phyloP scores from a whole-genome alignment of 2,797 vertebrate genomes.

The Melanotaenia pygmaea region DNA sequence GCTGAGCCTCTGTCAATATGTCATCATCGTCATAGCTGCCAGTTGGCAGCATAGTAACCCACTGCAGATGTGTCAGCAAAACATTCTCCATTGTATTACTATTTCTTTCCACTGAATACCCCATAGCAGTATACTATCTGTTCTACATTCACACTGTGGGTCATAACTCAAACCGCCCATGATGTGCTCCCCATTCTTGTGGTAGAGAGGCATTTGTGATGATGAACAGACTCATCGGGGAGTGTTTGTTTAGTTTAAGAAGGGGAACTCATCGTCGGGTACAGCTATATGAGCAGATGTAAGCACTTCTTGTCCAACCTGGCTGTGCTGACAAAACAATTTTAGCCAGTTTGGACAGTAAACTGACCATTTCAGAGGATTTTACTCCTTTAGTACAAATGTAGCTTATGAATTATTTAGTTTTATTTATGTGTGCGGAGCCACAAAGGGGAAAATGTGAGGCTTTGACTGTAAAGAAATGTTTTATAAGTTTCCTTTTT shows the following conservation, averaged over 20 bases:
- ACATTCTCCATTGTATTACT: slow-evolving; percentile 59
- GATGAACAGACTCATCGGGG: slow-evolving; percentile 56
- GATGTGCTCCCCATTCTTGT: slow-evolving; percentile 51
- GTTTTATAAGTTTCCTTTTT: slow-evolving; percentile 27
- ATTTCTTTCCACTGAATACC: slow-evolving; percentile 55
- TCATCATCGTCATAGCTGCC: slow-evolving; percentile 77
- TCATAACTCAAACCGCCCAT: slow-evolving; percentile 55
- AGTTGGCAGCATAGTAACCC: slow-evolving; percentile 69
- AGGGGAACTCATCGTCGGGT: slow-evolving; percentile 19
- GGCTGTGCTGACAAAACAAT: slow-evolving; percentile 67
- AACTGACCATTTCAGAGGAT: slow-evolving; percentile 58
- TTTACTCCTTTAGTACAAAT: slow-evolving; percentile 58
- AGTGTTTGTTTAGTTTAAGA: slow-evolving; percentile 55
- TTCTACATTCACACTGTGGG: slow-evolving; percentile 33
- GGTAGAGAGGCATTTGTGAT: slow-evolving; percentile 58
- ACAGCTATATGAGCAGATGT: slow-evolving; percentile 44
- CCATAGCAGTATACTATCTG: slow-evolving; percentile 27
- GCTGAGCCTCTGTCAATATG: slow-evolving; percentile 77
- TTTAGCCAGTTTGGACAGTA: slow-evolving; percentile 53
- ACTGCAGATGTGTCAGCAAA: slow-evolving; percentile 77
- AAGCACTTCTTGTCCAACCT: slow-evolving; percentile 59
- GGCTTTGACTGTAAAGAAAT: slow-evolving; percentile 39
- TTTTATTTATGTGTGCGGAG: slow-evolving; percentile 44
- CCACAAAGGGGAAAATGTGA: slow-evolving; percentile 32
- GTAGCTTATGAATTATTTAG: slow-evolving; percentile 68